Conservation (phyloP, 2,797 vertebrate species). For the Zalophus californianus region DNA sequence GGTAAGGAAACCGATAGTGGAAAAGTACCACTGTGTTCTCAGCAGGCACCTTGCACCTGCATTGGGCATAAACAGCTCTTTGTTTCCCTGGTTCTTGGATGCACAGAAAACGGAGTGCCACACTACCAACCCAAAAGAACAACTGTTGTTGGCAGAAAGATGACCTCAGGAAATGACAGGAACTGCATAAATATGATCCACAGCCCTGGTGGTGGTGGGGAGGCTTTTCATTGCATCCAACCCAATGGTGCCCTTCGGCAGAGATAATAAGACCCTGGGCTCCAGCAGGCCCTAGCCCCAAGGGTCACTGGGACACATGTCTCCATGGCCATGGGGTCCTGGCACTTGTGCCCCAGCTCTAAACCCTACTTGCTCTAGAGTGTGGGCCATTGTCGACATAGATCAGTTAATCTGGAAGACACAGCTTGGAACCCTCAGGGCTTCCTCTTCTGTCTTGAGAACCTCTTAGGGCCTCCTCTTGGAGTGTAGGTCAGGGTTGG, state of each 20-base stretch:
- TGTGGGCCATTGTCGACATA: neutral
- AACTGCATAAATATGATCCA: neutral
- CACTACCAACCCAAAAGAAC: neutral
- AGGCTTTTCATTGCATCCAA: neutral
- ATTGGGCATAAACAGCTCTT: neutral
- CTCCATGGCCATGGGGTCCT: neutral
- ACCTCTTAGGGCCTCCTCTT: neutral
- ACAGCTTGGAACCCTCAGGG: neutral
- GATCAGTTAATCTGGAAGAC: neutral
- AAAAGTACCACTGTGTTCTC: neutral
- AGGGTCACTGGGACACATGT: neutral
- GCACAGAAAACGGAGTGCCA: neutral
- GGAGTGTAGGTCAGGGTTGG: neutral
- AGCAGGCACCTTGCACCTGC: neutral
- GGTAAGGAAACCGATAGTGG: neutral
- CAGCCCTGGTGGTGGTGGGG: neutral
- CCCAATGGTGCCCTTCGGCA: neutral
- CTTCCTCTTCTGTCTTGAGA: neutral
- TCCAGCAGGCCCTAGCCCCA: neutral
- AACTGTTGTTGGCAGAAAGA: constrained; percentile 6
- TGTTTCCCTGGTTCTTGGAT: neutral
- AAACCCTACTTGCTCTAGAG: neutral
- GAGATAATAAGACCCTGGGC: neutral
- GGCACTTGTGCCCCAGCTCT: neutral
- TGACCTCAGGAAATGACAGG: constrained; percentile 6